Conservation (phyloP, 1,140 invertebrate species). For the Zaprionus inermis region DNA sequence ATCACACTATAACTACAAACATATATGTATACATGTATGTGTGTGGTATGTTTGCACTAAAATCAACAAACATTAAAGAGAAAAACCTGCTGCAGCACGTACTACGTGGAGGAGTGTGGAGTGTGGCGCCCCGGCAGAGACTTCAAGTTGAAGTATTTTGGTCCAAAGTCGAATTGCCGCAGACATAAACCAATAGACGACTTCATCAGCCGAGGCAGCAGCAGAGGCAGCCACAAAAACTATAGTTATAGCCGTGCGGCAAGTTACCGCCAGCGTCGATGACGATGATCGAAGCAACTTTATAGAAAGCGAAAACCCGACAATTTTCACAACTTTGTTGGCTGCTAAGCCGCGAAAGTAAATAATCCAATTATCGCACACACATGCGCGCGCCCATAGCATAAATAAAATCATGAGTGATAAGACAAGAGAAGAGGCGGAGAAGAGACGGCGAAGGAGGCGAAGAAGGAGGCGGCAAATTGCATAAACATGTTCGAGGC, state of each 20-base stretch:
- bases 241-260: constrained; percentile 4
- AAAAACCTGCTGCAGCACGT: constrained; percentile 12
- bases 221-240: constrained; percentile 19
- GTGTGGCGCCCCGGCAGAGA: constrained; percentile 8
- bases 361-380: constrained; percentile 82
- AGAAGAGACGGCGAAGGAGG: not conserved
- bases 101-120: no score
- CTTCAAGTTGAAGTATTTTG: constrained; percentile 35
- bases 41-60: not conserved
- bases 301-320: constrained; percentile 80
- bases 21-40: not conserved
- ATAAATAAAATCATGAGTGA: constrained; percentile 82
- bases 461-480: constrained; percentile 37
- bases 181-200: constrained; percentile 44
- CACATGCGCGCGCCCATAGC: constrained; percentile 70
- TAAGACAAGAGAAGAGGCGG: constrained; percentile 57
- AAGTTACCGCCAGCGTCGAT: not conserved
- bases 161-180: constrained; percentile 40
- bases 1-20: not conserved
- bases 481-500: constrained; percentile 74
- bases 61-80: constrained; percentile 15
- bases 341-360: constrained; percentile 79
- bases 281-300: constrained; percentile 42
- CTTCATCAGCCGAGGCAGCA: constrained; percentile 31
- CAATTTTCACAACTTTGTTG: constrained; percentile 73